Base-by-base conservation (phyloP, 2,888 invertebrate genomes). In the Sinotaia quadrata region DNA sequence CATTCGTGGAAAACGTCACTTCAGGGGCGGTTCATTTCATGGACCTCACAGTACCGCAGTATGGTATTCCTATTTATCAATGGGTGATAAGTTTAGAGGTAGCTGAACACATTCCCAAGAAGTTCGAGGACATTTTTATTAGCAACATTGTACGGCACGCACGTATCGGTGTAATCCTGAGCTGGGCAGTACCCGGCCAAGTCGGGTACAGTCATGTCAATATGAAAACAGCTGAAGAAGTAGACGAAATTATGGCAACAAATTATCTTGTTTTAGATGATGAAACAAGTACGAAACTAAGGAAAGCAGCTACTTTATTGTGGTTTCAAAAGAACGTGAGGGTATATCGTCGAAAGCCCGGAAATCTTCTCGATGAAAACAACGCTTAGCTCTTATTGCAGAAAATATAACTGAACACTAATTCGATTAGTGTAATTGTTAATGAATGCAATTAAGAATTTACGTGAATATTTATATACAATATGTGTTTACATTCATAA, bases 21-120 rank as follows among this genome's bases (percentile, higher is more conserved):
- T 59, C 73, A n/a, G 79, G 79, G 0, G 51, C 69, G 49, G 68
- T 68, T 24, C 33, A 47, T 54, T 8, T 31, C n/a, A 12, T 47
- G 1, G 79, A 79, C 47, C 67, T 79, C 29, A 78, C 78, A n/a
- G 68, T 74, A 3, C 79, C 79, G 10, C 78, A 78, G 58, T 79
- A 67, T 61, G 79, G 77, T 2, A 31, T 79, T 12, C 76, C 75
- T 21, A 60, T 75, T 27, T 79, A 73, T 33, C 78, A 79, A 58
- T 79, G 78, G 78, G 54, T 79, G 27, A 52, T 79, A 10, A 76
- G 77, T 10, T 58, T 79, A 1, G 79, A 79, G 59, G 79, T 79
- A 0, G 79, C 78, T 1, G 79, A 79, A 61, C 79, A 79, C 65
- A 79, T 79, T 37, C 79, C 79, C 1, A 69, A 67, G 57, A 58